Percentiles rank a stretch among this genome's conserved stretches.
phyloP scores from a whole-genome alignment of 2,888 invertebrate genomes.

The Eumerus sabulonum region DNA sequence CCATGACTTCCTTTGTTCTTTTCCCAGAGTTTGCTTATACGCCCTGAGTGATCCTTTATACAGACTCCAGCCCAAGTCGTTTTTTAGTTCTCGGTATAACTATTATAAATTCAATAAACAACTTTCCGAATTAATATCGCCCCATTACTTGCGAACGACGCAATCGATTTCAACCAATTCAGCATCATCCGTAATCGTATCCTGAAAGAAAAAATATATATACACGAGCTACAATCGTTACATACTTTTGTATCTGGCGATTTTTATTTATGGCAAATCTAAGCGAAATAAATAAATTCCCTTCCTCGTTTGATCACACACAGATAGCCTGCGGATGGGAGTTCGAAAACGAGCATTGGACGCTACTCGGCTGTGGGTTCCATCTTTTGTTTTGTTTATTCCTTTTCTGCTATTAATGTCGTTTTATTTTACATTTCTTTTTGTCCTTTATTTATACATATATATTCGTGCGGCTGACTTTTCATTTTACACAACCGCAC shows the following conservation, averaged over 20 bases:
- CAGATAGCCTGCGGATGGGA: too few relatives aligned
- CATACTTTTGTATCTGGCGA: background rate
- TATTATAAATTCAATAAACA: too few relatives aligned
- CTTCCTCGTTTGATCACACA: conserved; percentile 8
- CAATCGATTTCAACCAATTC: conserved; percentile 32
- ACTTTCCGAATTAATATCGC: conserved; percentile 43
- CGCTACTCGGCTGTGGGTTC: conserved; percentile 12
- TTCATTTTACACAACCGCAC: too few relatives aligned
- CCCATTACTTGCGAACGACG: conserved; percentile 17
- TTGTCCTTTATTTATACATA: background rate
- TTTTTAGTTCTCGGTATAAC: too few relatives aligned
- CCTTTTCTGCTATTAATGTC: conserved; percentile 34
- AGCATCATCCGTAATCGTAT: conserved; percentile 32
- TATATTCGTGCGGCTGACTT: too few relatives aligned
- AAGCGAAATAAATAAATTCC: conserved; percentile 21
- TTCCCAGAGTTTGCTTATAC: too few relatives aligned
- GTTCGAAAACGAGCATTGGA: too few relatives aligned
- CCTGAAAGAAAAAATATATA: conserved; percentile 1
- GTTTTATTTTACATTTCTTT: conserved; percentile 24
- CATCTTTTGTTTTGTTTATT: too few relatives aligned
- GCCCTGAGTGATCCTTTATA: too few relatives aligned
- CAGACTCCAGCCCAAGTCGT: too few relatives aligned
- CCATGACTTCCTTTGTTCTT: too few relatives aligned
- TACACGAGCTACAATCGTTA: background rate
- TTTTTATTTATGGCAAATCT: conserved; percentile 47